A percentile compares a stretch with the other conserved stretches of the same genome.
These are phyloP conservation scores for Drosophila quadrilineata DNA, from an alignment of 1,140 invertebrate genomes.

Conservation along the genomic window DNA sequence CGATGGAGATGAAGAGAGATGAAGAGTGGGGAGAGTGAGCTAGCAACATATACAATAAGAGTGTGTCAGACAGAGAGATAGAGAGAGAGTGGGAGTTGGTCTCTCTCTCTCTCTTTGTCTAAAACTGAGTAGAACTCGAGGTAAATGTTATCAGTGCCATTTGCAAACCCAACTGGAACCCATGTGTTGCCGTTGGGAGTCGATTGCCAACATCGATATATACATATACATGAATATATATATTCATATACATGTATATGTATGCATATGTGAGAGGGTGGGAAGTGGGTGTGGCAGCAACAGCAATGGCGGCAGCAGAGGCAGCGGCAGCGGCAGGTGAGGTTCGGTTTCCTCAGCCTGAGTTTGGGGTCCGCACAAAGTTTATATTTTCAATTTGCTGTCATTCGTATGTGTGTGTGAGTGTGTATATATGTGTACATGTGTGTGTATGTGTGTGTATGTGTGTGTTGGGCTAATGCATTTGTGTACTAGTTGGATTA, in stretches of 20 bases:
- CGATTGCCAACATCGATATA: conserved; percentile 71
- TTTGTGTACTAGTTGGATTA: conserved; percentile 60
- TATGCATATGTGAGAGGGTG: conserved; percentile 8
- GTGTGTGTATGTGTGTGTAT: conserved; percentile 5
- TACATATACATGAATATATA: not conserved
- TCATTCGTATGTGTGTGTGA: conserved; percentile 30
- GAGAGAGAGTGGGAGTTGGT: not conserved
- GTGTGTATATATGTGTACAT: not conserved
- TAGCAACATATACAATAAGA: too few relatives aligned
- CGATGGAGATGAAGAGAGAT: not conserved
- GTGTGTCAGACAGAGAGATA: not conserved
- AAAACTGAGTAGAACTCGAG: too few relatives aligned
- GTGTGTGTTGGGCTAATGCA: conserved; percentile 41
- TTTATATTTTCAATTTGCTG: conserved; percentile 76
- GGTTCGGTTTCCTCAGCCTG: conserved; percentile 31
- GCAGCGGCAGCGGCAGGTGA: not conserved
- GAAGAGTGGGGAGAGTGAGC: not conserved
- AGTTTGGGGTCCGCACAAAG: conserved; percentile 66
- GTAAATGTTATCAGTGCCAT: conserved; percentile 69
- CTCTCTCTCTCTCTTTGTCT: too few relatives aligned
- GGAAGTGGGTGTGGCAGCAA: conserved; percentile 12
- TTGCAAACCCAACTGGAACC: conserved; percentile 62
- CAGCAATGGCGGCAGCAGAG: conserved; percentile 7
- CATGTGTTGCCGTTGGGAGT: conserved; percentile 54
- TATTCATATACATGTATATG: not conserved